These are phyloP conservation scores for Hypocryptadius cinnamomeus DNA, from an alignment of 2,113 vertebrate species.

Conservation along the genomic window DNA sequence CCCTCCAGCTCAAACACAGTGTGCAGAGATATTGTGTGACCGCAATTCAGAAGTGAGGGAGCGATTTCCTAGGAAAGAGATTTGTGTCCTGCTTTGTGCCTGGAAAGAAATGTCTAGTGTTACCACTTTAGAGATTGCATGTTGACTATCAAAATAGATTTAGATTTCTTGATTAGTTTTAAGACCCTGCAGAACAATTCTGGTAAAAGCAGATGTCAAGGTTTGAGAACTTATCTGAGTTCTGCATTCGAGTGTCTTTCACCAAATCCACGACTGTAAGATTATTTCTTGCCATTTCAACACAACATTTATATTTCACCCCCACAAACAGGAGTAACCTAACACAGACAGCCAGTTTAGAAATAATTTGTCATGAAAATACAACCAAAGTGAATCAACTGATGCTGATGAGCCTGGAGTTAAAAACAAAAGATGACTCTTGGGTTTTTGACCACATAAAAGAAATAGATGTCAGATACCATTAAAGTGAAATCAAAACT, in stretches of 20 bases:
- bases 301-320: accelerated
- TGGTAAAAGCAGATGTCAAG: background rate
- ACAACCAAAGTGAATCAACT: background rate
- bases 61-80: background rate
- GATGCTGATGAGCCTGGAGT: background rate
- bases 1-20: background rate
- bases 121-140: background rate
- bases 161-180: background rate
- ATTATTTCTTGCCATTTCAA: background rate
- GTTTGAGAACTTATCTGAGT: background rate
- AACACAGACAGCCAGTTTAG: background rate
- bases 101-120: background rate
- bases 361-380: background rate
- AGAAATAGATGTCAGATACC: background rate
- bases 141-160: background rate
- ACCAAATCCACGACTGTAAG: background rate
- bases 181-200: background rate
- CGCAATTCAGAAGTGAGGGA: background rate
- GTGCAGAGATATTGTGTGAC: background rate
- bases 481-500: background rate
- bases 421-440: background rate
- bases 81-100: background rate
- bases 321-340: background rate
- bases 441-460: background rate
- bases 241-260: background rate